Percentiles rank a stretch among this genome's conserved stretches.
phyloP scores from a whole-genome alignment of 2,888 invertebrate species.

The Cosmia pyralina region DNA sequence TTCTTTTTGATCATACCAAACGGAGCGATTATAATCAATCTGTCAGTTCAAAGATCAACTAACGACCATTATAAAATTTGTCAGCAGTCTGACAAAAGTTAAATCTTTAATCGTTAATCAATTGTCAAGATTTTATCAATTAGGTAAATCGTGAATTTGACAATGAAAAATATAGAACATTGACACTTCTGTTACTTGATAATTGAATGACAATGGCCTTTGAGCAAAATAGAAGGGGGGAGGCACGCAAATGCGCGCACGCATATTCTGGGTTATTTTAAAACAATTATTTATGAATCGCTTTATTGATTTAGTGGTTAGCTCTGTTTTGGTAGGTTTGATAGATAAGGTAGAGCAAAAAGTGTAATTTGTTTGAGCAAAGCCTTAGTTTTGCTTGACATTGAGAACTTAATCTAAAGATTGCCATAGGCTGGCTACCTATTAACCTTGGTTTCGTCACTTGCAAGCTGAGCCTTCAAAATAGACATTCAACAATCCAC shows the following conservation, averaged over 20 bases:
- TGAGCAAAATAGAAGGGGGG: slow-evolving; percentile 44
- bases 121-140: slow-evolving; percentile 70
- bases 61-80: slow-evolving; percentile 64
- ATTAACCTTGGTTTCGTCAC: slow-evolving; percentile 19
- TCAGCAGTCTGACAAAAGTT: slow-evolving; percentile 68
- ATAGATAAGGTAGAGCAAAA: slow-evolving; percentile 6
- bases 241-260: slow-evolving; percentile 6
- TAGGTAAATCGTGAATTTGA: slow-evolving; percentile 64
- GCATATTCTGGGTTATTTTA: slow-evolving; percentile 1
- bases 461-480: not conserved
- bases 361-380: slow-evolving; percentile 17
- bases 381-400: not conserved
- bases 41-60: slow-evolving; percentile 60
- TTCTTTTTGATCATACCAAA: slow-evolving; percentile 48
- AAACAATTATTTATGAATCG: slow-evolving; percentile 17
- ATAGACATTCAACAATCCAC: not conserved
- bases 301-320: slow-evolving; percentile 19
- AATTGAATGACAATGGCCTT: slow-evolving; percentile 62
- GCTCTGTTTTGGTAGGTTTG: not conserved
- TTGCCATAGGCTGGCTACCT: slow-evolving; percentile 11
- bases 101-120: slow-evolving; percentile 64
- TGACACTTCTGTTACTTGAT: slow-evolving; percentile 53
- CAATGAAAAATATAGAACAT: slow-evolving; percentile 62
- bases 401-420: not conserved
- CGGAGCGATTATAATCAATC: slow-evolving; percentile 59